A percentile compares a stretch with the other conserved stretches of the same genome.
Evolutionary conservation across 1,140 invertebrate species (phyloP).

Genomic region (Conus betulinus): DNA sequence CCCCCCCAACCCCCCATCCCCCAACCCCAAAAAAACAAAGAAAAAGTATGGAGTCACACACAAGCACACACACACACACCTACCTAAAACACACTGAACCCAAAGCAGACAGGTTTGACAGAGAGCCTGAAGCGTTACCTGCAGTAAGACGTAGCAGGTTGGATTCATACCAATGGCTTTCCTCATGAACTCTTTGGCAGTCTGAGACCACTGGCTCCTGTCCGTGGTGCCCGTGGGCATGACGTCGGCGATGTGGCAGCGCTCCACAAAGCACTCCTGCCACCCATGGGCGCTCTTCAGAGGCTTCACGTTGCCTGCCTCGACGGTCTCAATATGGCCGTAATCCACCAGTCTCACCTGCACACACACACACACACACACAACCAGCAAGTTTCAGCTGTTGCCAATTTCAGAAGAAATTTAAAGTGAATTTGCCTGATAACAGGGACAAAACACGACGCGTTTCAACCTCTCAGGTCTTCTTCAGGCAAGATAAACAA

Average conservation of each 20-base stretch:
- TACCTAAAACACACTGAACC: not conserved
- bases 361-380: not conserved
- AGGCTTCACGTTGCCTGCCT: not conserved
- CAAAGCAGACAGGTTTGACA: not conserved
- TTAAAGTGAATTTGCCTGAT: no score
- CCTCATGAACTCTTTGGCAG: conserved; percentile 36
- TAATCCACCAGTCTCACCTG: conserved; percentile 42
- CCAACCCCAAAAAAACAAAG: not conserved
- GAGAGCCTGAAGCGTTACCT: conserved; percentile 21
- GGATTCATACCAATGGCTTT: not conserved
- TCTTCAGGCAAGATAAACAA: not conserved
- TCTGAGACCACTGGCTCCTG: conserved; percentile 35
- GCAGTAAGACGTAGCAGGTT: conserved; percentile 18
- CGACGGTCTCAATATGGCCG: conserved; percentile 25
- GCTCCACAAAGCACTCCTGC: conserved; percentile 26
- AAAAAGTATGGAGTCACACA: not conserved
- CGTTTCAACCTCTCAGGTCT: no score
- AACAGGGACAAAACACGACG: no score
- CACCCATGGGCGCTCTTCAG: conserved; percentile 16
- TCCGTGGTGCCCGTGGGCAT: conserved; percentile 35
- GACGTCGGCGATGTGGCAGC: conserved; percentile 37
- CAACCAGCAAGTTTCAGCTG: no score
- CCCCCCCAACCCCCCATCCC: no score
- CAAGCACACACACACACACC: not conserved
- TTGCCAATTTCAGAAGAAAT: no score